phyloP scores from a whole-genome alignment of 2,797 vertebrate genomes.

The Sarcophilus harrisii region DNA sequence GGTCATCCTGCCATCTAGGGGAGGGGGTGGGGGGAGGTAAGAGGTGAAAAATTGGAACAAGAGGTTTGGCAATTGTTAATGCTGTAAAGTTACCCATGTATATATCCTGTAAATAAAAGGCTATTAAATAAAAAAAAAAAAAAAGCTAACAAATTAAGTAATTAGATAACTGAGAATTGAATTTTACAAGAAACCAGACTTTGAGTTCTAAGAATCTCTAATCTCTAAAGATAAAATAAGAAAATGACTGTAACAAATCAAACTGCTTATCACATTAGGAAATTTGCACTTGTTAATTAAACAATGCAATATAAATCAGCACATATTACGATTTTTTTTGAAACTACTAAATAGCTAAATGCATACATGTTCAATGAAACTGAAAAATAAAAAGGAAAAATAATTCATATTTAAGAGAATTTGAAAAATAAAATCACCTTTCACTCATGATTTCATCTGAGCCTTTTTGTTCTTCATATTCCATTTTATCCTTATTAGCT shows the following conservation, averaged over 20 bases:
- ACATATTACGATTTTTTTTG: conserved; percentile 38
- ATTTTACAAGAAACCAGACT: neutral
- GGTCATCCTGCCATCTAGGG: too few species aligned
- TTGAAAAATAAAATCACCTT: conserved; percentile 90
- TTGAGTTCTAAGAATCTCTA: neutral
- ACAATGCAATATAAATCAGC: conserved; percentile 2
- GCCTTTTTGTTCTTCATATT: conserved; percentile 95
- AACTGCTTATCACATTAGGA: conserved; percentile 40
- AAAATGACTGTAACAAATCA: neutral
- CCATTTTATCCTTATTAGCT: conserved; percentile 95
- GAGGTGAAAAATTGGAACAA: too few species aligned
- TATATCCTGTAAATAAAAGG: too few species aligned
- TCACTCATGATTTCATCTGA: conserved; percentile 99
- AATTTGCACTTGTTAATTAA: conserved; percentile 4
- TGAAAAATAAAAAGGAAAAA: neutral
- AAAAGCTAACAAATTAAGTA: conserved; percentile 62
- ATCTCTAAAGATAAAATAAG: neutral
- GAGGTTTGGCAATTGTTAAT: too few species aligned
- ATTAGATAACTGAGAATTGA: conserved; percentile 14
- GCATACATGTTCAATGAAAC: neutral
- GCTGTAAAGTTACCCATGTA: too few species aligned
- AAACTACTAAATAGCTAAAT: conserved; percentile 50
- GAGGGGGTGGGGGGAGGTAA: too few species aligned
- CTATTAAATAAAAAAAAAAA: too few species aligned
- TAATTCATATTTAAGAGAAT: conserved; percentile 61